Evolutionary conservation across 2,888 invertebrate genomes (phyloP).

Genomic region (Vesta saturnalis): DNA sequence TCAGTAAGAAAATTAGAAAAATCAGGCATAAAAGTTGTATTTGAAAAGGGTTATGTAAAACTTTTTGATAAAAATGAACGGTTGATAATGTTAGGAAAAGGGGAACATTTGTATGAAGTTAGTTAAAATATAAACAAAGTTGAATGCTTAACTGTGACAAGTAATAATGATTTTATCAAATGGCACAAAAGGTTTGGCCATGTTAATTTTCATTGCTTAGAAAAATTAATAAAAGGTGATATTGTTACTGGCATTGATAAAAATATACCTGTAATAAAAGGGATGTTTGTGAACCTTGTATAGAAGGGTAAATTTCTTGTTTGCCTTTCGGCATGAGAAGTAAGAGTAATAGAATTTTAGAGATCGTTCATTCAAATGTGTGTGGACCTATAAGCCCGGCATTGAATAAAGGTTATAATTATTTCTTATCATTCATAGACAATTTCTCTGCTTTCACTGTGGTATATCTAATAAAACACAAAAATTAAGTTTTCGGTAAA

Average conservation of each 20-base stretch:
- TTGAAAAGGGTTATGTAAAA: not conserved
- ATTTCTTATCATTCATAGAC: not conserved
- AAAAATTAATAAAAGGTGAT: no score
- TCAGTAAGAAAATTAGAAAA: constrained; percentile 16
- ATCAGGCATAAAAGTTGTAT: no score
- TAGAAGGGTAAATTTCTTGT: not conserved
- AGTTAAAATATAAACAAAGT: not conserved
- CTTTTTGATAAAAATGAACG: not conserved
- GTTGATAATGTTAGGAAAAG: not conserved
- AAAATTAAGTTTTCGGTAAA: not conserved
- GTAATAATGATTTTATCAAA: not conserved
- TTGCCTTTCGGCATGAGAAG: not conserved
- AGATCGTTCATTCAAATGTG: no score
- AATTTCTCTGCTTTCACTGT: not conserved
- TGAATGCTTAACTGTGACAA: not conserved
- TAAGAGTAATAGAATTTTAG: not conserved
- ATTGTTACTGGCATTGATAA: no score
- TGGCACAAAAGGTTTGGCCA: no score
- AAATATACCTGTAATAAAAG: no score
- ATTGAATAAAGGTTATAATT: not conserved
- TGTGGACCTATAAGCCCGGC: not conserved
- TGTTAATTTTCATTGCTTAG: no score
- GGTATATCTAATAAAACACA: not conserved
- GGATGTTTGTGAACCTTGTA: not conserved
- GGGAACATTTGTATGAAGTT: not conserved